phyloP scores from a whole-genome alignment of 1,140 invertebrate species.

The Armadillidium nasatum region DNA sequence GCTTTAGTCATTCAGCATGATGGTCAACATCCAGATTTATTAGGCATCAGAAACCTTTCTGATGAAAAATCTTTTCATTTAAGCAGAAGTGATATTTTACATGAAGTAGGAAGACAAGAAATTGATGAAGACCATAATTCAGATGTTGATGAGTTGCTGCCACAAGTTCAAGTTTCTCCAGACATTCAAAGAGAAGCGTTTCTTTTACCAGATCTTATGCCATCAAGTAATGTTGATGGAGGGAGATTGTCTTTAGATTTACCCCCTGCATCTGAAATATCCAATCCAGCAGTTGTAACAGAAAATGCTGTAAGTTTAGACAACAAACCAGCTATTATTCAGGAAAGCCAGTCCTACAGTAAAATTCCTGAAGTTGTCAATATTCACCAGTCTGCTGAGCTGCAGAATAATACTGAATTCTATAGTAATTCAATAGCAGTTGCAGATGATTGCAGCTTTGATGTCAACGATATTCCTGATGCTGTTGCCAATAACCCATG shows the following conservation, averaged over 20 bases:
- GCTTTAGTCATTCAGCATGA: neutral
- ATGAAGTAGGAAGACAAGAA: neutral
- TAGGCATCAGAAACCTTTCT: neutral
- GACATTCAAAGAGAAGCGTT: slow-evolving; percentile 16
- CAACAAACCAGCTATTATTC: slow-evolving; percentile 38
- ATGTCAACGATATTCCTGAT: neutral
- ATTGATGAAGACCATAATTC: neutral
- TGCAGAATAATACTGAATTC: neutral
- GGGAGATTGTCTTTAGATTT: slow-evolving; percentile 4
- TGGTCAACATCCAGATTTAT: neutral
- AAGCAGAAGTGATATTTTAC: neutral
- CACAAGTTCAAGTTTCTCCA: neutral
- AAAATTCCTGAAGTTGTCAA: slow-evolving; percentile 42
- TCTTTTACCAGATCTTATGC: slow-evolving; percentile 40
- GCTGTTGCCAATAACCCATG: neutral
- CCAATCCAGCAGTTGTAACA: slow-evolving; percentile 38
- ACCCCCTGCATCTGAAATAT: slow-evolving; percentile 20
- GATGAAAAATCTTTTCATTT: neutral
- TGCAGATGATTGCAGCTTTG: neutral
- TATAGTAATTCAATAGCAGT: neutral
- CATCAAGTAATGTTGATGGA: slow-evolving; percentile 28
- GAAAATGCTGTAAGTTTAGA: slow-evolving; percentile 34
- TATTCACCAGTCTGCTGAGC: slow-evolving; percentile 40
- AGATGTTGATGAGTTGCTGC: neutral
- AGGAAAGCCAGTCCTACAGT: slow-evolving; percentile 38